Evolutionary conservation across 1,140 invertebrate species (phyloP), one percentile per base, ranked within the genome.

Genomic region (Lepidurus arcticus): DNA sequence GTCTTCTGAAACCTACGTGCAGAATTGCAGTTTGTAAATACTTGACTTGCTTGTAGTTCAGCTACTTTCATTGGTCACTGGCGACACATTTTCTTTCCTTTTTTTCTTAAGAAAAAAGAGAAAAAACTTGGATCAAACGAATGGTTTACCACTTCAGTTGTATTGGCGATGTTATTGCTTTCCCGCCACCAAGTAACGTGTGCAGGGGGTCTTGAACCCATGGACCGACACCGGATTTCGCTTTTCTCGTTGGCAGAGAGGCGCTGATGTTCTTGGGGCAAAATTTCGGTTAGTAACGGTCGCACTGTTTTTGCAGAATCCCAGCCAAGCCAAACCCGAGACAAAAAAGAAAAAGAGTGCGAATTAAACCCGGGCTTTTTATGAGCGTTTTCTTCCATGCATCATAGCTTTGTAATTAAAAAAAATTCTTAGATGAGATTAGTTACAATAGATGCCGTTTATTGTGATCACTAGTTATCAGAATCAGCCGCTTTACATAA

Each of bases 171-270:
- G 21, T 65, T 65, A 21, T 65, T 7, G 53, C 53, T 65, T 65
- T 65, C 53, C n/a, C 53, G 53, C 92, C 92, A 95, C 86, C 86
- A 86, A 26, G 92, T 91, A 81, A 96, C 93, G 21, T 89, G 85
- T 3, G 93, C 92, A 80, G 91, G 89, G 1, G 94, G 94, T 78
- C 91, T 87, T 0, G 93, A 94, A 53, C 94, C 94, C 0, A 89
- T 89, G 24, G 92, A 91, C 81, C 91, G 89, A 83, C 94, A 96
- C 83, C 93, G 92, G 34, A 96, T 89, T 80, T 94, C 92, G 21
- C 92, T 91, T 80, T 88, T 88, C 78, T 91, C 87, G 78, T 92
- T 92, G 0, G 93, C 93, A 34, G 93, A 94, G 42, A 96, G 87
- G 0, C 93, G 92, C 80, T 92, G 44, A 13, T 44, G 45, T 76